Base-by-base conservation (phyloP, 1,140 invertebrate species). In the Drosophila littoralis region DNA sequence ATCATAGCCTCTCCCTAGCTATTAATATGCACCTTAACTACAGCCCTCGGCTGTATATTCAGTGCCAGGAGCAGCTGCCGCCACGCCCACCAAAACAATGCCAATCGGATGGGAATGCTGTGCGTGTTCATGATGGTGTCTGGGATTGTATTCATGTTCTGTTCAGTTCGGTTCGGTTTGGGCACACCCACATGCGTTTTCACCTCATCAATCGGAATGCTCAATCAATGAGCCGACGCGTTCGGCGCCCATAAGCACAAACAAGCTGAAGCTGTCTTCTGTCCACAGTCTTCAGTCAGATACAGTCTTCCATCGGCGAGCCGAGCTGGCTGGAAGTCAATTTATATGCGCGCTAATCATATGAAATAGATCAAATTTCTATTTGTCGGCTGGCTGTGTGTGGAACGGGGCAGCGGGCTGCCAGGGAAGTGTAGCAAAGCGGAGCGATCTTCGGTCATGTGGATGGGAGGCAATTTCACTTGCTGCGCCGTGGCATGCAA, bases 281-380 rank as follows among this genome's bases (percentile, higher is more conserved):
- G 22, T 22, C 22, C 2, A 22, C 22, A 22, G 22, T 22, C 22
- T 22, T 22, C 22, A 3, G 22, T 28, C 22, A n/a, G n/a, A n/a
- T 28, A 33, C 42, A 45, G 50, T 64, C 13, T 45, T 45, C 43
- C 59, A 65, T 28, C 36, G 8, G 13, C 10, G 46, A 45, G 42
- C 10, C 9, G 17, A 10, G 66, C 48, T 32, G 32, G 43, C 40
- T 75, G 63, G 60, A 69, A 77, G 74, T 67, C 83, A 86, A 85
- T 85, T 86, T 86, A 85, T 85, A 79, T 86, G 79, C 75, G 82
- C 82, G 51, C 51, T 81, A 85, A 85, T 86, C 82, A 86, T 68
- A 77, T 88, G 75, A 86, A 86, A 86, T 86, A 86, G 82, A 86
- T 86, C 82, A 86, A 88, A 86, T 82, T 86, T 84, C 81, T 84